These are phyloP conservation scores for Tragelaphus buxtoni DNA, from an alignment of 2,113 vertebrate species.

Conservation along the genomic window DNA sequence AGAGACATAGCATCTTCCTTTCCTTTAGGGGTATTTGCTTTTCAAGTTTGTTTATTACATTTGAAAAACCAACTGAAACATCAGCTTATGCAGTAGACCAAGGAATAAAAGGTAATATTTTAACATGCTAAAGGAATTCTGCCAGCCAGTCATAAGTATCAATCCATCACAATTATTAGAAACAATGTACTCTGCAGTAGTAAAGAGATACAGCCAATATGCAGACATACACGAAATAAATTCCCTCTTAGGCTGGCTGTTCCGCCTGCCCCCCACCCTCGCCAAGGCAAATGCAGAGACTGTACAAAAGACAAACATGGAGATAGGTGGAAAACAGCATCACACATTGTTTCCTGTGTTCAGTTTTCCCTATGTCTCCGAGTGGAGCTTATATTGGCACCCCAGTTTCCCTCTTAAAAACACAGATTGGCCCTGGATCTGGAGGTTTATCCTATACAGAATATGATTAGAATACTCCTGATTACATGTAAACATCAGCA, in stretches of 20 bases:
- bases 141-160: conserved; percentile 59
- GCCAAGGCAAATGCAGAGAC: neutral
- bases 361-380: neutral
- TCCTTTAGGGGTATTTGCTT: conserved; percentile 45
- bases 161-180: conserved; percentile 65
- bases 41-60: conserved; percentile 62
- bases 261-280: neutral
- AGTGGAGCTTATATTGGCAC: neutral
- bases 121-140: conserved; percentile 51
- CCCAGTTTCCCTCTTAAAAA: neutral
- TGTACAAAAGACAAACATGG: neutral
- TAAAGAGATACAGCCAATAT: conserved; percentile 57
- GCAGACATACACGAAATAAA: conserved; percentile 52
- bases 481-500: neutral
- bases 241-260: neutral
- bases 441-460: neutral
- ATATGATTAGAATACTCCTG: neutral
- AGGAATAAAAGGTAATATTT: conserved; percentile 63
- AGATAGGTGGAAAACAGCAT: neutral
- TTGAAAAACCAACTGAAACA: conserved; percentile 13
- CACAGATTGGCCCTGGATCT: neutral
- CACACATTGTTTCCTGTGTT: neutral
- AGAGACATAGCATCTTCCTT: neutral
- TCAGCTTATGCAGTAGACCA: conserved; percentile 49
- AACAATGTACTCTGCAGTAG: conserved; percentile 36